These are phyloP conservation scores for Epistrophe eligans DNA, from an alignment of 2,888 invertebrate genomes.

Conservation along the genomic window DNA sequence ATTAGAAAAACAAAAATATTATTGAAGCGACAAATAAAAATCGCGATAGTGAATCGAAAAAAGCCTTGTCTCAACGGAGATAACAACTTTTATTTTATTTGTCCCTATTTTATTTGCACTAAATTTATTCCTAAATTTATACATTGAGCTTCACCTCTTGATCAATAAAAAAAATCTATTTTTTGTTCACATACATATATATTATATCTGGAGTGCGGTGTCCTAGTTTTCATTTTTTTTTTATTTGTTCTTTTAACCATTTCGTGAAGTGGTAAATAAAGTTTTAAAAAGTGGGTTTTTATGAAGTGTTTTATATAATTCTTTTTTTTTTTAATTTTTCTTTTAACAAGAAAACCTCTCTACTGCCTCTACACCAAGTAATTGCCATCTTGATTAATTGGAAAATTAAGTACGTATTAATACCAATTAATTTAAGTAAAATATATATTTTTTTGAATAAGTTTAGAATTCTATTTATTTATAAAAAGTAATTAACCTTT, in stretches of 20 bases:
- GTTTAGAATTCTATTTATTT: background rate
- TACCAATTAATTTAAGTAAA: background rate
- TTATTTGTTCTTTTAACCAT: background rate
- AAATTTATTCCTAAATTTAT: constrained; percentile 17
- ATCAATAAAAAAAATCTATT: constrained; percentile 24
- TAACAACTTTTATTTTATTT: constrained; percentile 20
- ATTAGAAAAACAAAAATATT: constrained; percentile 33
- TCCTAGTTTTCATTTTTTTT: constrained; percentile 4
- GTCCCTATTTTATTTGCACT: constrained; percentile 10
- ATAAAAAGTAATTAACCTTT: constrained; percentile 1
- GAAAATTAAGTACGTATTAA: constrained; percentile 38
- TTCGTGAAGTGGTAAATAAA: constrained; percentile 12
- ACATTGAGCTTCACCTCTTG: constrained; percentile 37
- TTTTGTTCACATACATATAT: background rate
- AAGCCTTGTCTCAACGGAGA: constrained; percentile 18
- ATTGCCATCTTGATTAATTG: constrained; percentile 15
- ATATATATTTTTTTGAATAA: background rate
- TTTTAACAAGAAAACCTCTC: background rate
- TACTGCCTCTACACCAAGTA: background rate
- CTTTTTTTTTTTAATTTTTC: background rate
- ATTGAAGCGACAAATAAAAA: constrained; percentile 15
- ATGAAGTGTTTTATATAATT: constrained; percentile 56
- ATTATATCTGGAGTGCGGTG: constrained; percentile 16
- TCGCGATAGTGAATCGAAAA: constrained; percentile 31
- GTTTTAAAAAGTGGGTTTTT: constrained; percentile 2